Conservation (phyloP, 37 sponge, comb jelly and placozoan genomes). For the Tethya wilhelma region DNA sequence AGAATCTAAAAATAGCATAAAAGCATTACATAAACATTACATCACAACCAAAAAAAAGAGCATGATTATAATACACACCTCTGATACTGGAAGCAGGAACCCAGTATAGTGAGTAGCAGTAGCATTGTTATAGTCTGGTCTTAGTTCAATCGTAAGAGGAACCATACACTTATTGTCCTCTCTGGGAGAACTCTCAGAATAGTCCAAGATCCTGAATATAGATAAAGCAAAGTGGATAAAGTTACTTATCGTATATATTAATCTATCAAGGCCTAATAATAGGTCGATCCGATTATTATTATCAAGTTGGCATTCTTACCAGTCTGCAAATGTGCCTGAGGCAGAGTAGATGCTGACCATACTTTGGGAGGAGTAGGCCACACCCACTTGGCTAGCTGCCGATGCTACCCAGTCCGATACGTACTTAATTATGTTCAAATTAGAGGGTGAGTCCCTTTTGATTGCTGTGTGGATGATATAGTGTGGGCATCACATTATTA, state of each 20-base stretch:
- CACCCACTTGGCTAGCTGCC: conserved; percentile 40
- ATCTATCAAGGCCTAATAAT: not conserved
- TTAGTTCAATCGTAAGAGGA: conserved; percentile 66
- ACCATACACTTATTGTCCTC: conserved; percentile 6
- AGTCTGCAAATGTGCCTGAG: conserved; percentile 76
- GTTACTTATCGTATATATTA: not conserved
- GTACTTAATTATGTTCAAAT: conserved; percentile 1
- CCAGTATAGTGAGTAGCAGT: conserved; percentile 37
- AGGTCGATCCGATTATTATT: not conserved
- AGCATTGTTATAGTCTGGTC: conserved; percentile 17
- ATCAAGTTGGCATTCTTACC: conserved; percentile 20
- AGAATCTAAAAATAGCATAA: conserved; percentile 41
- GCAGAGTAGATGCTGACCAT: conserved; percentile 59
- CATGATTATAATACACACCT: conserved; percentile 42
- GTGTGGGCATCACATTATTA: not conserved
- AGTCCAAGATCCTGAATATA: conserved; percentile 16
- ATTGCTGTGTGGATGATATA: conserved; percentile 7
- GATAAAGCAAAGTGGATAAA: not conserved
- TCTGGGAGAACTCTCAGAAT: not conserved
- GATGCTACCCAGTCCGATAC: conserved; percentile 34
- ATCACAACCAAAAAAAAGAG: not conserved
- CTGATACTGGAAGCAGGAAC: conserved; percentile 55
- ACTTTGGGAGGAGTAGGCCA: conserved; percentile 20
- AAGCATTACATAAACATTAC: too few species aligned
- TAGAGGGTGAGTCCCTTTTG: not conserved